phyloP scores from a whole-genome alignment of 92 coral and sea anemone genomes.

The Porites evermanni region DNA sequence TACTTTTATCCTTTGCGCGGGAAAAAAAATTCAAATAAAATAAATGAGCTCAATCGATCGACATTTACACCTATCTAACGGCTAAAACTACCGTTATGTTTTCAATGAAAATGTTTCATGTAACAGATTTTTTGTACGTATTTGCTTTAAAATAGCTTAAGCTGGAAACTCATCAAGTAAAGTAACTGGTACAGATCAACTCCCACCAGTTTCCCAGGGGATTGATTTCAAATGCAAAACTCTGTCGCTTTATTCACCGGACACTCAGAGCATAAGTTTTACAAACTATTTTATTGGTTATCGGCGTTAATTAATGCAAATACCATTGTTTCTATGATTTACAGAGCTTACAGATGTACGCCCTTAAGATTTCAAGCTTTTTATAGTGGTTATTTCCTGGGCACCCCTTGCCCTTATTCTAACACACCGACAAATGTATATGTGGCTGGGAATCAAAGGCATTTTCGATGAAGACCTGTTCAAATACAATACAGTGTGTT shows the following conservation, averaged over 20 bases:
- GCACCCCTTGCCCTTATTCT: too few relatives aligned
- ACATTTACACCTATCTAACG: background rate
- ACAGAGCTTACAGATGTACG: background rate
- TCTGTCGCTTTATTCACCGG: background rate
- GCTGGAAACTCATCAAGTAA: too few relatives aligned
- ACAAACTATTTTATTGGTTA: background rate
- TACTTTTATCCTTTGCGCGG: background rate
- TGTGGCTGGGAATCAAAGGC: too few relatives aligned
- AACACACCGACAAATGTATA: too few relatives aligned
- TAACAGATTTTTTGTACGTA: background rate
- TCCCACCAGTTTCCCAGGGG: background rate
- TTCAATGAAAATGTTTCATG: background rate
- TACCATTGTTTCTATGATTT: background rate
- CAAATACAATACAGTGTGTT: too few relatives aligned
- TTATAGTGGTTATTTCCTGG: too few relatives aligned
- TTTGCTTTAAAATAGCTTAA: too few relatives aligned
- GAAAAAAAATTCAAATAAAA: background rate
- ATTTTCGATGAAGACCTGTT: too few relatives aligned
- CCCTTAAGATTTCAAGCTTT: too few relatives aligned
- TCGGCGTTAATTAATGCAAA: background rate
- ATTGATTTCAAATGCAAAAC: background rate
- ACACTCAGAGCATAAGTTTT: background rate
- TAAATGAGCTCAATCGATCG: background rate
- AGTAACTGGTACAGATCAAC: background rate
- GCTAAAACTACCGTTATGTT: background rate